Conservation (phyloP, 2,797 vertebrate species). For the Limosa lapponica region DNA sequence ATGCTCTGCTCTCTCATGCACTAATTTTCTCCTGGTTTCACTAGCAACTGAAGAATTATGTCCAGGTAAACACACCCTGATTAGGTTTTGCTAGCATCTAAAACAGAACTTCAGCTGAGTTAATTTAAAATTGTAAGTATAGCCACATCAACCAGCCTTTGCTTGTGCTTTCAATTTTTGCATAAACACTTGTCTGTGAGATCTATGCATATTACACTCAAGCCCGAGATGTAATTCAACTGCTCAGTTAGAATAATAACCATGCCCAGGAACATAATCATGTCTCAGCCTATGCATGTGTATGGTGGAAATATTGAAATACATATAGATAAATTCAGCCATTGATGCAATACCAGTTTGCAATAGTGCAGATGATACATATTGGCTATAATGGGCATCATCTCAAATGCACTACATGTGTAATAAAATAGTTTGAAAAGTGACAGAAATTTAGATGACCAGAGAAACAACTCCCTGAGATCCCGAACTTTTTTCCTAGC, state of each 20-base stretch:
- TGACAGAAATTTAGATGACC: background rate
- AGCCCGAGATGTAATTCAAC: background rate
- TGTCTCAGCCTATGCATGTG: background rate
- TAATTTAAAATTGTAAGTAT: background rate
- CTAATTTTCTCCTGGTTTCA: background rate
- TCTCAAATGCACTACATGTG: accelerated
- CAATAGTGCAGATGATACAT: no score
- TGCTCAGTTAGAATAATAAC: background rate
- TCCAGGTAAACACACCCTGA: background rate
- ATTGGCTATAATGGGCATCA: background rate
- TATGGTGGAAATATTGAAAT: background rate
- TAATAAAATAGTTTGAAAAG: background rate
- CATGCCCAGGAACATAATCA: background rate
- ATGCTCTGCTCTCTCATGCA: background rate
- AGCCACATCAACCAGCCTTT: background rate
- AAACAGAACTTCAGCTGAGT: background rate
- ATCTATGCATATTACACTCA: background rate
- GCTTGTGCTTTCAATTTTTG: background rate
- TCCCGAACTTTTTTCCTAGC: background rate
- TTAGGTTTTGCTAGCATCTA: background rate
- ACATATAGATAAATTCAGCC: background rate
- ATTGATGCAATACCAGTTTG: background rate
- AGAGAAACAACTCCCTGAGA: background rate
- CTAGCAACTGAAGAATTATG: background rate
- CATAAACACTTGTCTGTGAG: background rate